Evolutionary conservation across 2,113 vertebrate genomes (phyloP).

Genomic region (Rhizomys pruinosus): DNA sequence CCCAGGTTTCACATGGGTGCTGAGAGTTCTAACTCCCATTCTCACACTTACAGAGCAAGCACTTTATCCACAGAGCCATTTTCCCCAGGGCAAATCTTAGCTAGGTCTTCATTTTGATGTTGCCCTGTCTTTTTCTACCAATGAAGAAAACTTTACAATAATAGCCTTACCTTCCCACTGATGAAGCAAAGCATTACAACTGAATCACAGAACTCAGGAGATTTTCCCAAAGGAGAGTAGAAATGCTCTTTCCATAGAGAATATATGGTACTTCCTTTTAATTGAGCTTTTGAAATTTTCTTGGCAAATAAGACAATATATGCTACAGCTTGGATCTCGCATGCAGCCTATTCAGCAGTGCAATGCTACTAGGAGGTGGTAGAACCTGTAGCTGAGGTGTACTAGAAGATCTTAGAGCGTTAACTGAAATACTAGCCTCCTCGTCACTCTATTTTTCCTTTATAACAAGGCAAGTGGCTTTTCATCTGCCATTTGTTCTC

Average conservation of each 20-base stretch:
- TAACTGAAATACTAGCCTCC: too few species aligned
- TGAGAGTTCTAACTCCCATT: not conserved
- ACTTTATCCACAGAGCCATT: not conserved
- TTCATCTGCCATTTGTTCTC: not conserved
- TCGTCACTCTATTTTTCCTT: not conserved
- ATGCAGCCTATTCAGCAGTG: not conserved
- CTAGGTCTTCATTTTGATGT: not conserved
- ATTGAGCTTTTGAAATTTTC: not conserved
- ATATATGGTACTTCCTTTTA: not conserved
- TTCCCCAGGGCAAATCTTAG: not conserved
- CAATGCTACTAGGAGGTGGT: not conserved
- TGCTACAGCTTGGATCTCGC: not conserved
- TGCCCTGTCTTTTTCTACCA: constrained; percentile 11
- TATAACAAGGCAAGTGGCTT: not conserved
- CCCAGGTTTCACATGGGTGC: not conserved
- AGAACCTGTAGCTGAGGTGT: not conserved
- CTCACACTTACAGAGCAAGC: too few species aligned
- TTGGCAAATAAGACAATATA: constrained; percentile 47
- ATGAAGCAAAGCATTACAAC: not conserved
- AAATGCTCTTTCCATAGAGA: not conserved
- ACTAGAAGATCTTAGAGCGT: not conserved
- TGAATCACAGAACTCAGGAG: not conserved
- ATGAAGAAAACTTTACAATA: constrained; percentile 1
- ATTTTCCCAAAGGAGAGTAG: not conserved
- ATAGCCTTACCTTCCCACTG: not conserved